Conservation (phyloP, 2,888 invertebrate genomes). For the Troides helena region DNA sequence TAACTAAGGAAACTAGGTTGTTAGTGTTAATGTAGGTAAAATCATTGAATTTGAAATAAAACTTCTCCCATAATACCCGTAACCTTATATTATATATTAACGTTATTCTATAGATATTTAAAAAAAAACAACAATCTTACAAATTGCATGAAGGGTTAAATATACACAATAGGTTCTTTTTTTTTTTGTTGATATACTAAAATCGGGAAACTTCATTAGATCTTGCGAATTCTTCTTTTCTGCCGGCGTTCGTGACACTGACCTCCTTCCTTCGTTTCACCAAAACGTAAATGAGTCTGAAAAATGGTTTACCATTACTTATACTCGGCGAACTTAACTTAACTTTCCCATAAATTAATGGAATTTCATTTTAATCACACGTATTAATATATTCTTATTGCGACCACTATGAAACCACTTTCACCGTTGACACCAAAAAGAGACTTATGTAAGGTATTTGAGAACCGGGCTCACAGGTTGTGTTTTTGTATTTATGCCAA, state of each 20-base stretch:
- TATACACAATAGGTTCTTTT: neutral
- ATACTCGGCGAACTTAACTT: neutral
- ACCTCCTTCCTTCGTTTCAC: conserved; percentile 48
- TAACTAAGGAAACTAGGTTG: neutral
- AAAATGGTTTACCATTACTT: conserved; percentile 30
- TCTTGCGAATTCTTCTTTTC: conserved; percentile 60
- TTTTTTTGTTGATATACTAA: conserved; percentile 35
- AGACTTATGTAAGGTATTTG: conserved; percentile 22
- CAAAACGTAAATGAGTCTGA: conserved; percentile 59
- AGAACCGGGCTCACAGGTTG: conserved; percentile 5
- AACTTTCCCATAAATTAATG: conserved; percentile 22
- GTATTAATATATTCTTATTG: conserved; percentile 25
- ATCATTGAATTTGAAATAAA: conserved; percentile 7
- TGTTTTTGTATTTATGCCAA: conserved; percentile 13
- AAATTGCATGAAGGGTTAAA: neutral
- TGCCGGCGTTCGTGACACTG: conserved; percentile 45
- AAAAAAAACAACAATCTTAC: conserved; percentile 25
- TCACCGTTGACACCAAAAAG: conserved; percentile 28
- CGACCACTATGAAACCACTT: conserved; percentile 25
- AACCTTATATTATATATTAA: conserved; percentile 1
- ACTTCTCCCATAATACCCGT: conserved; percentile 10
- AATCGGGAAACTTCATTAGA: conserved; percentile 64
- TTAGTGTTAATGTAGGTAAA: too few relatives aligned
- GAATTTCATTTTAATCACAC: conserved; percentile 22
- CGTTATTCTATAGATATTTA: conserved; percentile 17